Percentiles rank a stretch among this genome's conserved stretches.
Conservation (phyloP, 2,113 vertebrate genomes). For the Etheostoma cragini region DNA sequence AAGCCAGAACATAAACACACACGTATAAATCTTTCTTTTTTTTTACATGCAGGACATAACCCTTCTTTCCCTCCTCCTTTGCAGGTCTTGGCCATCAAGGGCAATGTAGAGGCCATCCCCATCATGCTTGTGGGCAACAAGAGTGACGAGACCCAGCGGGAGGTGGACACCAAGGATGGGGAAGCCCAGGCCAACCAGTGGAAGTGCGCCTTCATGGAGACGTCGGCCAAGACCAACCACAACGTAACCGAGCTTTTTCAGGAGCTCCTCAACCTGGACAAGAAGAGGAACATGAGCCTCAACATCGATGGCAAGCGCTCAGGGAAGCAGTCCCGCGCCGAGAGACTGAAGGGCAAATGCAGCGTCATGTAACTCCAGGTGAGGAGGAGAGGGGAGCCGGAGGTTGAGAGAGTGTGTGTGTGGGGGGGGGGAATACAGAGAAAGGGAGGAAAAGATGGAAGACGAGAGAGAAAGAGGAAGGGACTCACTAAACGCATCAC, state of each 20-base stretch:
- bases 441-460: background rate
- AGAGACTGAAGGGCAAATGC: constrained; percentile 97
- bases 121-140: constrained; percentile 99
- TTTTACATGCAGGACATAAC: too few relatives aligned
- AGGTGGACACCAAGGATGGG: constrained; percentile 93
- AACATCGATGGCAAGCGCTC: constrained; percentile 94
- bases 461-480: background rate
- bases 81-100: constrained; percentile 91
- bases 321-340: constrained; percentile 93
- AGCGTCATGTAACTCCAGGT: constrained; percentile 88
- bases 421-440: background rate
- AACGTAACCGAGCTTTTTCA: constrained; percentile 98
- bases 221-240: constrained; percentile 98
- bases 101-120: constrained; percentile 93
- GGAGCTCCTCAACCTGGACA: constrained; percentile 97
- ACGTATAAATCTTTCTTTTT: too few relatives aligned
- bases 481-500: constrained; percentile 35
- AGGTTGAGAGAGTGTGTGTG: background rate
- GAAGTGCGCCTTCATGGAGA: constrained; percentile 99
- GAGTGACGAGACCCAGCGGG: constrained; percentile 95
- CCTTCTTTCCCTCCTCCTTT: background rate
- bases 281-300: constrained; percentile 94
- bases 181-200: constrained; percentile 93
- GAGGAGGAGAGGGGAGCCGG: constrained; percentile 17
- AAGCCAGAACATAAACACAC: background rate